Percentiles rank a stretch among this genome's conserved stretches.
phyloP scores from a whole-genome alignment of 2,113 vertebrate genomes.

The Caracal caracal region DNA sequence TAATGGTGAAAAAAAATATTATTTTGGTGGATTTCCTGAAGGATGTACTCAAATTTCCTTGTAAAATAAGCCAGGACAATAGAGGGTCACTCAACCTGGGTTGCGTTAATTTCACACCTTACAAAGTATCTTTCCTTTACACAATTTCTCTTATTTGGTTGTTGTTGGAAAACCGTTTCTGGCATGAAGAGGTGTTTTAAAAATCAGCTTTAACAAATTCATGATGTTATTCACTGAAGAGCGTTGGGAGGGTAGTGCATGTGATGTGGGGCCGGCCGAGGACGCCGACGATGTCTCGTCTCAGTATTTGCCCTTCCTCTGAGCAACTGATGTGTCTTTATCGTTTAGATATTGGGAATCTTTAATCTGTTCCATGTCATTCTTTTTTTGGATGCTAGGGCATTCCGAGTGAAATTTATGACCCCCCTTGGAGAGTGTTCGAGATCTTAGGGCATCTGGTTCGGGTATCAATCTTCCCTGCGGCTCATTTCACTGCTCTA shows the following conservation, averaged over 20 bases:
- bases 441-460: background rate
- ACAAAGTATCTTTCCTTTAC: background rate
- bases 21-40: background rate
- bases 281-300: background rate
- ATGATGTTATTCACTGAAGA: fast-evolving
- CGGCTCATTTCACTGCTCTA: background rate
- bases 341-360: background rate
- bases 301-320: background rate
- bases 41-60: background rate
- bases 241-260: fast-evolving
- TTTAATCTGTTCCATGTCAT: fast-evolving
- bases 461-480: fast-evolving
- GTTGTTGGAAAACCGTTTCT: background rate
- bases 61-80: background rate
- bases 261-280: background rate
- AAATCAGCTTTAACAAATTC: too few species aligned
- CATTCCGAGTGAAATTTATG: background rate
- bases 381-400: background rate
- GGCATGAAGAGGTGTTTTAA: background rate
- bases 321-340: fast-evolving
- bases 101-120: background rate
- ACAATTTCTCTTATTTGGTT: background rate
- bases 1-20: background rate
- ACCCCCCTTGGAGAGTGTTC: background rate
- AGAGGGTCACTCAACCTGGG: background rate